These are phyloP conservation scores for Xylocopa sonorina DNA, from an alignment of 1,140 invertebrate genomes.

Conservation along the genomic window DNA sequence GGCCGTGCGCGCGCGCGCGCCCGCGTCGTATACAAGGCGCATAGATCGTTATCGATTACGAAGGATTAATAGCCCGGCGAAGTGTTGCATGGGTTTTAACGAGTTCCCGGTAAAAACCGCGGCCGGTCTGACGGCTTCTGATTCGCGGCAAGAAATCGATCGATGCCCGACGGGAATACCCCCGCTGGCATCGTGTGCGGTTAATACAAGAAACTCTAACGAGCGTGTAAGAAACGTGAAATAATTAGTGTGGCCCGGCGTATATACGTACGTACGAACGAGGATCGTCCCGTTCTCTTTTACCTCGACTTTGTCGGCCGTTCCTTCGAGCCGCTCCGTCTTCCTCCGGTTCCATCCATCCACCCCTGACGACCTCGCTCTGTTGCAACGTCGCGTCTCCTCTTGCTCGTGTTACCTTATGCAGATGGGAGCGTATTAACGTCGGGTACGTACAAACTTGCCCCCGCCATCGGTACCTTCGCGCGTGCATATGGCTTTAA, in stretches of 20 bases:
- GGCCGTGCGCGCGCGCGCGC: not conserved
- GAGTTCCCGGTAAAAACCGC: slow-evolving; percentile 22
- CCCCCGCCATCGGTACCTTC: slow-evolving; percentile 65
- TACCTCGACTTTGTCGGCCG: slow-evolving; percentile 10
- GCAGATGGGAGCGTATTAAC: slow-evolving; percentile 68
- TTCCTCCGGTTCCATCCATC: slow-evolving; percentile 11
- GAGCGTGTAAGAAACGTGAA: slow-evolving; percentile 69
- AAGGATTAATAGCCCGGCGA: slow-evolving; percentile 45
- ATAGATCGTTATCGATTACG: slow-evolving; percentile 45
- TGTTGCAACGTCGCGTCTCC: too few relatives aligned
- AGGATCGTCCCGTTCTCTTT: slow-evolving; percentile 6
- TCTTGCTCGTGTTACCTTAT: slow-evolving; percentile 63
- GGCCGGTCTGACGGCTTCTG: slow-evolving; percentile 18
- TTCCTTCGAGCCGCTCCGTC: not conserved
- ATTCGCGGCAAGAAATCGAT: slow-evolving; percentile 38
- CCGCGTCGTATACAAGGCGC: too few relatives aligned
- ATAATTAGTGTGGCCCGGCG: slow-evolving; percentile 70
- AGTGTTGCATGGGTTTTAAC: slow-evolving; percentile 45
- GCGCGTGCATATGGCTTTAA: slow-evolving; percentile 70
- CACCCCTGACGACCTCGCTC: not conserved
- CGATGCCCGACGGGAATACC: slow-evolving; percentile 20
- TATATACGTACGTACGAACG: too few relatives aligned
- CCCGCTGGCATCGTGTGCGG: not conserved
- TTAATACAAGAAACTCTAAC: slow-evolving; percentile 66
- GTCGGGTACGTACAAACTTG: slow-evolving; percentile 68